These are phyloP conservation scores for Parelbella ahira DNA, from an alignment of 2,888 invertebrate species.

Conservation along the genomic window DNA sequence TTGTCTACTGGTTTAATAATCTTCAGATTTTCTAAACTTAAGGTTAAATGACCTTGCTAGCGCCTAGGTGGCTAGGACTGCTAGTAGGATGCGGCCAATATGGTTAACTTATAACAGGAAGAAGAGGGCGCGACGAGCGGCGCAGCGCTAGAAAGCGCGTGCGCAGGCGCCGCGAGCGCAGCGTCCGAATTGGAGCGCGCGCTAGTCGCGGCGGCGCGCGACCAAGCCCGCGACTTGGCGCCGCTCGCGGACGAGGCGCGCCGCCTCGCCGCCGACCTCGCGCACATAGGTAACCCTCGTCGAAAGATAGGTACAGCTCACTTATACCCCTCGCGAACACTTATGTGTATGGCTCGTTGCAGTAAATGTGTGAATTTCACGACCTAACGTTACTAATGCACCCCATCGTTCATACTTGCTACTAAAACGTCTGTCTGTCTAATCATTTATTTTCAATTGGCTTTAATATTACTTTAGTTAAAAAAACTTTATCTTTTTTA, in stretches of 20 bases:
- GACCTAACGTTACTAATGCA: constrained; percentile 1
- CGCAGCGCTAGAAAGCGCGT: constrained; percentile 79
- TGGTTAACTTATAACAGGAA: too few relatives aligned
- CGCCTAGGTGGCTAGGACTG: too few relatives aligned
- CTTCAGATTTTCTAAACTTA: too few relatives aligned
- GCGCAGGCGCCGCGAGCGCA: constrained; percentile 86
- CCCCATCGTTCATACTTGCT: neutral
- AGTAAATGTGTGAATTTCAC: neutral
- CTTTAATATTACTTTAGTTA: too few relatives aligned
- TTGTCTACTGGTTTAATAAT: too few relatives aligned
- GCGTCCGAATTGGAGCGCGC: constrained; percentile 91
- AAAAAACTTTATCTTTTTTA: too few relatives aligned
- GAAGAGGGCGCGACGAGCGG: constrained; percentile 62
- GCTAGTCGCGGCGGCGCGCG: constrained; percentile 83
- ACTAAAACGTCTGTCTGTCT: constrained; percentile 23
- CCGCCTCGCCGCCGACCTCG: constrained; percentile 68
- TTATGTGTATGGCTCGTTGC: constrained; percentile 34
- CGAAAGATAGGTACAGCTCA: constrained; percentile 57
- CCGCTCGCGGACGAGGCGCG: constrained; percentile 70
- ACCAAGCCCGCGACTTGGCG: constrained; percentile 69
- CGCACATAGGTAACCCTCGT: constrained; percentile 73
- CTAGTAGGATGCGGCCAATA: too few relatives aligned
- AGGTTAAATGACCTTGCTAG: too few relatives aligned
- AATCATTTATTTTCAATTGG: too few relatives aligned
- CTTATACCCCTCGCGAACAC: constrained; percentile 41